Base-by-base conservation (phyloP, 2,113 vertebrate genomes). In the Hypanus sabinus region DNA sequence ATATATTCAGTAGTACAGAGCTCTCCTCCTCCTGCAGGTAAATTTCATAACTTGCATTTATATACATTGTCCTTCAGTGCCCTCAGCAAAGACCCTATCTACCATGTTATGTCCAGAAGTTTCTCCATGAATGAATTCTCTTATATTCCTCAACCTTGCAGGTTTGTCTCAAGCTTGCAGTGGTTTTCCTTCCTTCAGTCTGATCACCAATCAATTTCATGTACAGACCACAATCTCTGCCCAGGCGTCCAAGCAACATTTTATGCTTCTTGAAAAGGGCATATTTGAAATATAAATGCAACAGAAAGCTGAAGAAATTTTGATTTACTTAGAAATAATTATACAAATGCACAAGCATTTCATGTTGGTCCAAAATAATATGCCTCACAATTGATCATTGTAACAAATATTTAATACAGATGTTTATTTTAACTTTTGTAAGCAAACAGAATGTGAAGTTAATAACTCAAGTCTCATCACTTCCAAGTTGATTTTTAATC, bases 381-480 rank as follows among this genome's bases (percentile, higher is more conserved):
- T 38, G 33, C 38, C 33, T 92, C 8, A 8, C 20, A 92, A 92
- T 46, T 46, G 46, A 46, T 46, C 4, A 46, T 46, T 46, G 46
- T 46, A 46, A 3, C 7, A 11, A 71, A 20, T 14, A 92, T 71
- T 92, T 92, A 70, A 92, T 71, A 65, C 36, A 24, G n/a, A 65
- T 38, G 33, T 20, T 92, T 71, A 92, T 71, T 71, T 92, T 71
- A 92, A 71, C 38, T 33, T 71, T 92, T 16, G 22, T 92, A 92
- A 73, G 71, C 90, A 92, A 71, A 92, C 65, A 46, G 18, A 92
- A 92, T 46, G 68, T 71, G 38, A 92, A 71, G 70, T 71, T 71
- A 71, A 92, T 92, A 38, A 65, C 90, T 92, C 20, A 27, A 16
- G 33, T 92, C 71, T 65, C 90, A 70, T 71, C 65, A 71, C 24